Percentiles rank a stretch among this genome's conserved stretches.
Evolutionary conservation across 1,140 invertebrate genomes (phyloP).

Genomic region (Halictus rubicundus): DNA sequence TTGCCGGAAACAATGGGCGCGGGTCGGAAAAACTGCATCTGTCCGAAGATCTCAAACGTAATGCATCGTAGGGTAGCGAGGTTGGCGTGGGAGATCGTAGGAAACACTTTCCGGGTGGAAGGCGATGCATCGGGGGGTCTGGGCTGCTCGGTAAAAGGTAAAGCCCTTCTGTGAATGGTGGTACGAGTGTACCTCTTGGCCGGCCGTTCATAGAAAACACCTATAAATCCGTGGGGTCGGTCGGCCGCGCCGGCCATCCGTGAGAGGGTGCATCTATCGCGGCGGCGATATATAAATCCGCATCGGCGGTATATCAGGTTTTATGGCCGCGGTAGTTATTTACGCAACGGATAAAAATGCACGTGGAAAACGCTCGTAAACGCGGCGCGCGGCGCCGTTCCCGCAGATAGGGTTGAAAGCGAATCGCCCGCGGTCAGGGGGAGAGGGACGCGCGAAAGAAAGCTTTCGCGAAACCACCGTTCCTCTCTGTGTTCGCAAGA

Average conservation of each 20-base stretch:
- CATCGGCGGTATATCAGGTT: slow-evolving; percentile 73
- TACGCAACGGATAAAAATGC: slow-evolving; percentile 75
- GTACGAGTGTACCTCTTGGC: slow-evolving; percentile 28
- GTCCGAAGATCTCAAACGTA: no score
- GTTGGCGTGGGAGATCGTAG: neutral
- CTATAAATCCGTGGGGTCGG: slow-evolving; percentile 60
- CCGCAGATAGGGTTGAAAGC: slow-evolving; percentile 19
- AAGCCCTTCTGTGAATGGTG: slow-evolving; percentile 16
- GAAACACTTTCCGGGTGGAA: neutral
- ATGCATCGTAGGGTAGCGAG: neutral
- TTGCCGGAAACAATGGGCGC: no score
- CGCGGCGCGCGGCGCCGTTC: slow-evolving; percentile 50
- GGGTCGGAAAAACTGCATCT: no score
- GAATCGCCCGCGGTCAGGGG: neutral
- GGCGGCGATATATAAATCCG: slow-evolving; percentile 74
- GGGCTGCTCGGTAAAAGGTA: slow-evolving; percentile 3
- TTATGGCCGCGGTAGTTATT: slow-evolving; percentile 74
- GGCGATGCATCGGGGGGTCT: neutral
- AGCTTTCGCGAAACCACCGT: no score
- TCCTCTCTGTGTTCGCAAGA: neutral
- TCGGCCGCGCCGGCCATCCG: slow-evolving; percentile 27
- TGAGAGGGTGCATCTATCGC: slow-evolving; percentile 62
- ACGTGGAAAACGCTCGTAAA: slow-evolving; percentile 73
- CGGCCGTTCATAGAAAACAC: slow-evolving; percentile 44
- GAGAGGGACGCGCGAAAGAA: neutral